Evolutionary conservation across 2,113 vertebrate species (phyloP), one percentile per base, ranked within the genome.

Genomic region (Melanocharis versteri): DNA sequence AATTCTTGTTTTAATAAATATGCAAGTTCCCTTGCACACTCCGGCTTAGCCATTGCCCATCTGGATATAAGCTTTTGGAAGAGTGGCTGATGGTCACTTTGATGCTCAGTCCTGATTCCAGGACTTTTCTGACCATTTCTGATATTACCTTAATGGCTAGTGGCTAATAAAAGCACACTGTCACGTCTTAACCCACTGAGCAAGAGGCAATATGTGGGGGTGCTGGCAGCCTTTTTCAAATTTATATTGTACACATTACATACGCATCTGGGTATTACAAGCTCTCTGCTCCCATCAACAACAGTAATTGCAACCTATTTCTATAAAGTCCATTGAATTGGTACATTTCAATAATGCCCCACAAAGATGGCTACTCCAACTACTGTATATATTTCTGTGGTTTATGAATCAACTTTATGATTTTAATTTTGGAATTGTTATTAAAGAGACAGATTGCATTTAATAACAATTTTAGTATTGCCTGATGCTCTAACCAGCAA

Each of bases 361-460:
- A 64, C 79, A 96, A 97, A 83, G 51, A 90, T 86, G 80, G 88
- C 56, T 90, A 94, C 88, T 95, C 37, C 83, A 91, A 80, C 61
- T 64, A 95, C 81, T 51, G 31, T 95, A 93, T 95, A 89, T 96
- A 94, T 96, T 95, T 92, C 90, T 92, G 75, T 80, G 77, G 86
- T 93, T 96, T 97, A 97, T 98, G 95, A 98, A 98, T 97, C 79
- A 96, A 96, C 81, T 98, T 97, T 97, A 98, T 93, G 96, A 94
- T 95, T 96, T 95, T 94, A 97, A 98, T 97, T 98, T 98, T 93
- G 90, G 51, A 92, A 70, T 81, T 95, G 95, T 97, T 98, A 97
- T 97, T 97, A 97, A 97, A 95, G 81, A 98, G 95, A 97, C 92
- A 97, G 94, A 98, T 97, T 96, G 91, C 83, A 89, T 97, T 97